Base-by-base conservation (phyloP, 2,888 invertebrate species). In the Hololepta plana region DNA sequence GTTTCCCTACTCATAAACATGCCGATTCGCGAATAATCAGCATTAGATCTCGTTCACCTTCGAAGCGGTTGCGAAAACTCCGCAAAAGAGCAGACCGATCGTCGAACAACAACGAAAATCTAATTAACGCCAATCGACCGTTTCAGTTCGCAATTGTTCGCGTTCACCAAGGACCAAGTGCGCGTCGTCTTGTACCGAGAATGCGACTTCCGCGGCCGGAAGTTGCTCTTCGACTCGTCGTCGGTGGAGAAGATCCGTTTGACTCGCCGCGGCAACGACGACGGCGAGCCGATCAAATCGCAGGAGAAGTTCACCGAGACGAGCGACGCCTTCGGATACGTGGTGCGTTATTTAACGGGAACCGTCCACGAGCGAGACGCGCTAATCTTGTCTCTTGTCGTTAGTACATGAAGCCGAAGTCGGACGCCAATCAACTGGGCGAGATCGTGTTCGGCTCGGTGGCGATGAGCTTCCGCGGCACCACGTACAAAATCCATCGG, bases 361-460 rank as follows among this genome's bases (percentile, higher is more conserved):
- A 2, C 21, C n/a, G n/a, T n/a, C n/a, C n/a, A n/a, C n/a, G n/a
- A n/a, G n/a, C n/a, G n/a, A n/a, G n/a, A n/a, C n/a, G n/a, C n/a
- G n/a, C n/a, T 15, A 7, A 12, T n/a, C n/a, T 17, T 17, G 17
- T 17, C 13, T 12, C 4, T 12, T 32, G 12, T 15, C 35, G 35
- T 12, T 49, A 75, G 75, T 71, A 70, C 47, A 66, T 63, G 15
- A 69, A 69, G 22, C 67, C 73, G 30, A 54, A 49, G 26, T 56
- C 67, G 36, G 87, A 87, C 49, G 70, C 75, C 30, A 67, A 65
- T 36, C 62, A 72, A 35, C 62, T 88, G 47, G 80, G 84, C 39
- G 90, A 90, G 62, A 84, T 90, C 81, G 75, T 88, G 41, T 90
- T 90, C 51, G 90, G 90, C 4, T 75, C 85, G 2, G 76, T 84